These are phyloP conservation scores for Rhipidura dahli DNA, from an alignment of 2,113 vertebrate species.

Conservation along the genomic window DNA sequence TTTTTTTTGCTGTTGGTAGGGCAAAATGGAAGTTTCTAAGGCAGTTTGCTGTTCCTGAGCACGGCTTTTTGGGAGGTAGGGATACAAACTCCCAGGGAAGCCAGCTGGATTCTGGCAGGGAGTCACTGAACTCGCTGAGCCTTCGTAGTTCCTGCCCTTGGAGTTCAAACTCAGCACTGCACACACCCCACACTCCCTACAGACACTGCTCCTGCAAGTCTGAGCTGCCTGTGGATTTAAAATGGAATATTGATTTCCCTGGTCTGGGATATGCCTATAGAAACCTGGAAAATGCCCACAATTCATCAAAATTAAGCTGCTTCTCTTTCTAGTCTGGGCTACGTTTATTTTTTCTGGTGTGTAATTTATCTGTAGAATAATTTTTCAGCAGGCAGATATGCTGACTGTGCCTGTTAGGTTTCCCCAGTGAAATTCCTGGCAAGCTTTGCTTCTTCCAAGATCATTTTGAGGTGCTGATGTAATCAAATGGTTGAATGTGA, in stretches of 20 bases:
- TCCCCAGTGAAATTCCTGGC: conserved; percentile 38
- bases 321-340: neutral
- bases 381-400: conserved; percentile 8
- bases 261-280: neutral
- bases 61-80: neutral
- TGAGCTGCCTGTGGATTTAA: rapidly evolving
- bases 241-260: neutral
- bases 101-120: neutral
- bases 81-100: neutral
- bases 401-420: neutral
- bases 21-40: neutral
- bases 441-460: neutral
- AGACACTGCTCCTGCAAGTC: neutral
- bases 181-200: rapidly evolving
- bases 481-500: neutral
- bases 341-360: neutral
- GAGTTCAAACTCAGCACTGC: neutral
- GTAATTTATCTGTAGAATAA: conserved; percentile 3
- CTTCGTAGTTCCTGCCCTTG: rapidly evolving
- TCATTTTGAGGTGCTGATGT: conserved; percentile 20
- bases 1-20: neutral
- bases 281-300: neutral
- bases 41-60: neutral
- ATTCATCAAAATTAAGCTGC: neutral
- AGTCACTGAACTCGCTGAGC: neutral